A percentile compares a stretch with the other conserved stretches of the same genome.
Evolutionary conservation across 2,797 vertebrate genomes (phyloP).

Genomic region (Pipistrellus kuhlii): DNA sequence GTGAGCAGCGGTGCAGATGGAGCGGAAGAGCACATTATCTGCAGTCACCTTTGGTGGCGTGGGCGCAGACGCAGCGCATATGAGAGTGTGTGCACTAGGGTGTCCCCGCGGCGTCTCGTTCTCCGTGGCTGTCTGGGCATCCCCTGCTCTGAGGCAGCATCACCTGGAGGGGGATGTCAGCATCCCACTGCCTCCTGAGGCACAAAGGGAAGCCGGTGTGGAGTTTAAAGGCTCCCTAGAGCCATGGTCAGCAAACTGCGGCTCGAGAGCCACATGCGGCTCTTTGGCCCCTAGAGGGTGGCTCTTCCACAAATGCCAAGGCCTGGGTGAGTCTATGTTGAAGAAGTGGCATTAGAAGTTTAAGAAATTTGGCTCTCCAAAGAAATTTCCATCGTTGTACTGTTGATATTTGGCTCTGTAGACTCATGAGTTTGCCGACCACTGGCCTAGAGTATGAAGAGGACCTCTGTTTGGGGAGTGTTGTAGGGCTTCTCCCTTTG

Average conservation of each 20-base stretch:
- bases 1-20: not conserved
- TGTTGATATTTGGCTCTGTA: too few species aligned
- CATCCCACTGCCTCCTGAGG: not conserved
- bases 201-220: not conserved
- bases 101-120: not conserved
- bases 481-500: not conserved
- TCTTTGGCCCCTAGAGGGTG: too few species aligned
- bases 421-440: too few species aligned
- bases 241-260: too few species aligned
- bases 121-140: not conserved
- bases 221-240: not conserved
- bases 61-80: not conserved
- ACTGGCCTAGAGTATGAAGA: not conserved
- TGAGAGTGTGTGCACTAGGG: not conserved
- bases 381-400: too few species aligned
- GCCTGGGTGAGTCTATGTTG: too few species aligned
- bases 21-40: constrained; percentile 47
- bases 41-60: constrained; percentile 30
- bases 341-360: too few species aligned
- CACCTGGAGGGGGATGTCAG: not conserved
- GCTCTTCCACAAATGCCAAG: too few species aligned
- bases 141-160: not conserved
- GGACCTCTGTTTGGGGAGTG: not conserved
- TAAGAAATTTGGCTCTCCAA: too few species aligned
- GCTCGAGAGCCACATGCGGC: too few species aligned